Base-by-base conservation (phyloP, 2,888 invertebrate genomes). In the Dendrolimus houi region DNA sequence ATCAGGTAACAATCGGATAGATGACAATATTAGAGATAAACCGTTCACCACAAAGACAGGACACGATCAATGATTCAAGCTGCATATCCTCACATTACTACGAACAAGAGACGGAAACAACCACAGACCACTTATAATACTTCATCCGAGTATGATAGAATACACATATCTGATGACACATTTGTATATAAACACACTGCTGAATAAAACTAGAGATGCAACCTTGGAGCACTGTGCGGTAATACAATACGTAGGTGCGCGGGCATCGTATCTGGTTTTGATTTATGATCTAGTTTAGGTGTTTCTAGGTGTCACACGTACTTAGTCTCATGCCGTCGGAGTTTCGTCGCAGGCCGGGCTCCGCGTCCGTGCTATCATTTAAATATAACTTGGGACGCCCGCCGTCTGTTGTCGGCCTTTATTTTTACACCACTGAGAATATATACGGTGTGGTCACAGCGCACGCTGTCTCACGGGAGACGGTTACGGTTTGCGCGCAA, bases 401-500 rank as follows among this genome's bases (percentile, higher is more conserved):
- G 81, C 77, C 75, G 88, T 87, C 85, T 87, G 85, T 85, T 85
- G 83, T 81, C 85, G 87, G 82, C 85, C 12, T 87, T 87, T 88
- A 88, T 89, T 89, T 89, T 86, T 88, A 87, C 81, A 87, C 87
- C 71, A 75, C 75, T 64, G 77, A 79, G 77, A 78, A 80, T 82
- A 74, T 77, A 72, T 64, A 75, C 74, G 72, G 72, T 69, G 75
- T 68, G 68, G 78, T 79, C 79, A 82, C 81, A 79, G 80, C 81
- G 79, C 78, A 79, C 79, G 83, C 68, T 64, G 74, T 75, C 77
- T 73, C 74, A 65, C 78, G 77, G 69, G 75, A 79, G 72, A 77
- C 77, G 75, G 53, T 67, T 60, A 66, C 67, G 67, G 65, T 67
- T 63, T 68, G 66, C 60, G 63, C 59, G 59, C 62, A 63, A 61